A percentile compares a stretch with the other conserved stretches of the same genome.
Evolutionary conservation across 2,797 vertebrate genomes (phyloP).

Genomic region (Galagoides demidoff): DNA sequence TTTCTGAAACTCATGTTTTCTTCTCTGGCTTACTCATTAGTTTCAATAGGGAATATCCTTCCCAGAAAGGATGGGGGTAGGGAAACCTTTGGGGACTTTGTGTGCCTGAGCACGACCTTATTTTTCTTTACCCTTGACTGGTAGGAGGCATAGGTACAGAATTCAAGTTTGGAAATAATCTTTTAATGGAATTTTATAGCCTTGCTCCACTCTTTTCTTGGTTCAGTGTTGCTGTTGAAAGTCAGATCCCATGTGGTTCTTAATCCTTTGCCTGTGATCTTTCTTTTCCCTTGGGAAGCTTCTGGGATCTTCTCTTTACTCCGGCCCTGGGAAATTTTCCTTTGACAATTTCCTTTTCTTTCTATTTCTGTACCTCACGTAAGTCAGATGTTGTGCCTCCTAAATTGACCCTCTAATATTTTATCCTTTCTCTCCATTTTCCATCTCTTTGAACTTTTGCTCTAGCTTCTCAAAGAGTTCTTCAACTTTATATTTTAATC

Average conservation of each 20-base stretch:
- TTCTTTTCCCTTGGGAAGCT: not conserved
- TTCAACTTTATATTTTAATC: constrained; percentile 23
- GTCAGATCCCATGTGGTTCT: not conserved
- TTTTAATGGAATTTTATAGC: not conserved
- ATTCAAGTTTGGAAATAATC: not conserved
- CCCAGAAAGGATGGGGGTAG: not conserved
- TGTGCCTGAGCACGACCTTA: not conserved
- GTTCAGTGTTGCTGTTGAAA: not conserved
- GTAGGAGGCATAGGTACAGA: not conserved
- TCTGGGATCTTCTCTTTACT: not conserved
- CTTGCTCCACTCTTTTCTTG: not conserved
- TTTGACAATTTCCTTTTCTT: not conserved
- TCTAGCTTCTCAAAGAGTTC: not conserved
- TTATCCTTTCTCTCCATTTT: not conserved
- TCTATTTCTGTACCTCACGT: not conserved
- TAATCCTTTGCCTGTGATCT: not conserved
- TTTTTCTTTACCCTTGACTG: not conserved
- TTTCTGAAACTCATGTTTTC: not conserved
- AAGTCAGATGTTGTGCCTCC: not conserved
- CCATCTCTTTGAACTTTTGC: not conserved
- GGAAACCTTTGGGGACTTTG: not conserved
- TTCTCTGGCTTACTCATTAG: not conserved
- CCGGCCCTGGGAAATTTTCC: not conserved
- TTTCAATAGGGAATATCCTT: not conserved
- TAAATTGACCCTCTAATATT: not conserved